Conservation (phyloP, 2,113 vertebrate species). For the Zapornia atra region DNA sequence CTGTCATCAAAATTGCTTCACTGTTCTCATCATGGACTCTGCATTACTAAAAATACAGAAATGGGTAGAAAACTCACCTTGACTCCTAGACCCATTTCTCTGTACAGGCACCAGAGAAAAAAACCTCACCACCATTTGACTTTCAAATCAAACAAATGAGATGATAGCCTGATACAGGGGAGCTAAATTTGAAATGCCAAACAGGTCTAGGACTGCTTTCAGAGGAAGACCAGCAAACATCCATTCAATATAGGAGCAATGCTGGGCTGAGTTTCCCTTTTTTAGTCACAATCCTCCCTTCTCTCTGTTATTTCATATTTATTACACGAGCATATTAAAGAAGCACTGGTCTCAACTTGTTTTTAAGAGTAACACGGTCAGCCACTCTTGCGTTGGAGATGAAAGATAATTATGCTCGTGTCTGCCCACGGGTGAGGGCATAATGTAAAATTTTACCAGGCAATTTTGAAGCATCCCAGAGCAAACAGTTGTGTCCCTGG, state of each 20-base stretch:
- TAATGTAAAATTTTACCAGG: not conserved
- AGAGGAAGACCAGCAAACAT: not conserved
- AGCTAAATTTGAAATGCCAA: not conserved
- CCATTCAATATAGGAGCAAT: not conserved
- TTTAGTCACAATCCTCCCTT: not conserved
- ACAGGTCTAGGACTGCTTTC: not conserved
- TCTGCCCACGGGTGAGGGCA: not conserved
- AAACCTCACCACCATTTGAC: not conserved
- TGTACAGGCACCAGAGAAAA: not conserved
- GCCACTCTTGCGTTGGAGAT: not conserved
- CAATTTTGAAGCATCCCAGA: not conserved
- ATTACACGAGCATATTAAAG: not conserved
- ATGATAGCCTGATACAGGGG: not conserved
- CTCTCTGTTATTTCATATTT: not conserved
- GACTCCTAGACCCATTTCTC: not conserved
- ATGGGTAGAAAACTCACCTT: not conserved
- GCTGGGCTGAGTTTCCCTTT: not conserved
- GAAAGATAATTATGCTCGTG: not conserved
- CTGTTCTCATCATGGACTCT: not conserved
- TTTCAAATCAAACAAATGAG: constrained; percentile 17
- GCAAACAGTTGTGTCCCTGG: not conserved
- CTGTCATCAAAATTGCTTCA: not conserved
- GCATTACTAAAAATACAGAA: not conserved
- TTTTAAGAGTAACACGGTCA: not conserved
- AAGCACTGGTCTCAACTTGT: not conserved